Evolutionary conservation across 2,888 invertebrate genomes (phyloP), one percentile per base, ranked within the genome.

Genomic region (Caenorhabditis japonica): DNA sequence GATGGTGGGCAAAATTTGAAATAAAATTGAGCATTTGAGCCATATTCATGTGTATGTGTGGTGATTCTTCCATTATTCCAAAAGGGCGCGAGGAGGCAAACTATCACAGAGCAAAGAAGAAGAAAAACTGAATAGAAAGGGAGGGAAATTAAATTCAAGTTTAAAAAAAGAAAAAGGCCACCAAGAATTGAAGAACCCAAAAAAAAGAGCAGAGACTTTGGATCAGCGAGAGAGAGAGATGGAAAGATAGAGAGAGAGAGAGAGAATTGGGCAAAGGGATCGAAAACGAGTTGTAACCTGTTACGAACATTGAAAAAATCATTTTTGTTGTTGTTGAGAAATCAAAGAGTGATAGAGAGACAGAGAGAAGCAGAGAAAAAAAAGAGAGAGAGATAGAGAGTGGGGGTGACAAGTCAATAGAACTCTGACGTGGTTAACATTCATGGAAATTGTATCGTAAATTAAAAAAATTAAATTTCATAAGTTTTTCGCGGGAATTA

Each of bases 351-450:
- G 17, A 23, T 47, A 60, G 39, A 44, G n/a, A 46, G 15, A 30
- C 13, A 46, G 46, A 46, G 46, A 46, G 46, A 46, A 30, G 30
- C 23, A 23, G 23, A 21, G 56, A 56, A 44, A 56, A 44, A 56
- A 34, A 25, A 23, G 23, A 21, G 56, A 56, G 56, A 56, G 56
- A 56, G 44, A 44, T 19, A 34, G 56, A 21, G 56, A 25, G 27
- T 21, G 13, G 25, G 44, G 39, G 43, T 17, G 44, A 38, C 36
- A 46, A 2, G 53, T 25, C 27, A 27, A 52, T 38, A 51, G 39
- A 60, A 60, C 68, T 59, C 58, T 69, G 68, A 69, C 68, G 68
- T 69, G 68, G 53, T 58, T 59, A 69, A 47, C 23, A 34, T n/a
- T 52, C 38, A 17, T 15, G 4, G 17, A 25, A 34, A 21, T 33